These are phyloP conservation scores for Gasterosteus nipponicus DNA, from an alignment of 2,113 vertebrate species.

Conservation along the genomic window DNA sequence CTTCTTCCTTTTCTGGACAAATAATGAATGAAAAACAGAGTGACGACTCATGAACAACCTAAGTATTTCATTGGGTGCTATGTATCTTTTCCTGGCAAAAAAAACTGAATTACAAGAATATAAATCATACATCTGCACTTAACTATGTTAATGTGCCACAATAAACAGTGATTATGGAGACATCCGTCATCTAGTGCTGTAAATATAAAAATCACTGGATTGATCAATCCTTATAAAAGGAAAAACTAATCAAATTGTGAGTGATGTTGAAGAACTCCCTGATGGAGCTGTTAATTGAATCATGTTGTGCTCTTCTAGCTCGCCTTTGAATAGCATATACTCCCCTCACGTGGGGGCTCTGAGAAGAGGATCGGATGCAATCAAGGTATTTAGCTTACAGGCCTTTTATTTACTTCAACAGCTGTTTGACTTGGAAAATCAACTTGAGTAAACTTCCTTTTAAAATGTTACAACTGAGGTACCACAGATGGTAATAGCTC, in stretches of 20 bases:
- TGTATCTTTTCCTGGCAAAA: slow-evolving; percentile 12
- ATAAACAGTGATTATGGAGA: slow-evolving; percentile 68
- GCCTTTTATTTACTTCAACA: slow-evolving; percentile 10
- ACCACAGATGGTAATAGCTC: not conserved
- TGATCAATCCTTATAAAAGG: slow-evolving; percentile 64
- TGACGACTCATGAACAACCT: not conserved
- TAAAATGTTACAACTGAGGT: not conserved
- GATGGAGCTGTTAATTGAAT: slow-evolving; percentile 52
- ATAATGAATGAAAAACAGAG: slow-evolving; percentile 20
- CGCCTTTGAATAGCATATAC: slow-evolving; percentile 16
- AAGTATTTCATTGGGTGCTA: slow-evolving; percentile 30
- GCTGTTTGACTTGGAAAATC: slow-evolving; percentile 37
- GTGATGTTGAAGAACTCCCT: slow-evolving; percentile 54
- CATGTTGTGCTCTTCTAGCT: slow-evolving; percentile 49
- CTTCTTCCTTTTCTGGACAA: slow-evolving; percentile 31
- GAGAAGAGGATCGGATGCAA: slow-evolving; percentile 20
- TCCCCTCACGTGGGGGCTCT: slow-evolving; percentile 4
- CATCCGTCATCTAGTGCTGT: slow-evolving; percentile 39
- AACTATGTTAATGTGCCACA: slow-evolving; percentile 61
- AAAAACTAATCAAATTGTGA: slow-evolving; percentile 62
- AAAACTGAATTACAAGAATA: slow-evolving; percentile 50
- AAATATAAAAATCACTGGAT: slow-evolving; percentile 63
- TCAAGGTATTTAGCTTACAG: slow-evolving; percentile 23
- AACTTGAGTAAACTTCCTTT: slow-evolving; percentile 39
- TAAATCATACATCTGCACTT: slow-evolving; percentile 59